Evolutionary conservation across 2,888 invertebrate genomes (phyloP).

Genomic region (Phragmatobia fuliginosa): DNA sequence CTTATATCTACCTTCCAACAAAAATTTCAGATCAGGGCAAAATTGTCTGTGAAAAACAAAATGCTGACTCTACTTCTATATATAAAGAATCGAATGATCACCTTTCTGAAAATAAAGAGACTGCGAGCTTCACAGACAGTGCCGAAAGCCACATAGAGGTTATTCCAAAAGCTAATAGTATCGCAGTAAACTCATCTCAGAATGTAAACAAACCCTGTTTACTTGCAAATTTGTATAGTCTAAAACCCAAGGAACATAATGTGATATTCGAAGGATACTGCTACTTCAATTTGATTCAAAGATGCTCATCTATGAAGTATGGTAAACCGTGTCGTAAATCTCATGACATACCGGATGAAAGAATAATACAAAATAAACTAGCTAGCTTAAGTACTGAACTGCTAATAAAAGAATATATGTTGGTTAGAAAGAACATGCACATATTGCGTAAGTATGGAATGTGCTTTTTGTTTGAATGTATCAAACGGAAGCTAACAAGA

Average conservation of each 20-base stretch:
- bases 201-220: conserved; percentile 25
- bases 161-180: not conserved
- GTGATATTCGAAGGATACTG: conserved; percentile 62
- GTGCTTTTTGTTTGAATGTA: conserved; percentile 63
- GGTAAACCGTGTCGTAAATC: conserved; percentile 53
- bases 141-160: not conserved
- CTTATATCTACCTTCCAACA: conserved; percentile 59
- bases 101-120: not conserved
- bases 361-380: conserved; percentile 45
- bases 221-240: conserved; percentile 38
- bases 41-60: conserved; percentile 67
- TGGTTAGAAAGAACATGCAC: conserved; percentile 45
- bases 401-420: conserved; percentile 67
- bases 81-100: conserved; percentile 31
- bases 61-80: conserved; percentile 70
- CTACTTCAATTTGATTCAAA: conserved; percentile 59
- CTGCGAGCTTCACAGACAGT: not conserved
- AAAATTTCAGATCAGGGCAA: conserved; percentile 46
- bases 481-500: conserved; percentile 59
- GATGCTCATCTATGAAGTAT: conserved; percentile 54
- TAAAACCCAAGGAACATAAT: conserved; percentile 41
- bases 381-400: conserved; percentile 44
- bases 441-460: conserved; percentile 59
- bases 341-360: conserved; percentile 49
- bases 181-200: conserved; percentile 13